These are phyloP conservation scores for Ahaetulla prasina DNA, from an alignment of 2,113 vertebrate genomes.

Conservation along the genomic window DNA sequence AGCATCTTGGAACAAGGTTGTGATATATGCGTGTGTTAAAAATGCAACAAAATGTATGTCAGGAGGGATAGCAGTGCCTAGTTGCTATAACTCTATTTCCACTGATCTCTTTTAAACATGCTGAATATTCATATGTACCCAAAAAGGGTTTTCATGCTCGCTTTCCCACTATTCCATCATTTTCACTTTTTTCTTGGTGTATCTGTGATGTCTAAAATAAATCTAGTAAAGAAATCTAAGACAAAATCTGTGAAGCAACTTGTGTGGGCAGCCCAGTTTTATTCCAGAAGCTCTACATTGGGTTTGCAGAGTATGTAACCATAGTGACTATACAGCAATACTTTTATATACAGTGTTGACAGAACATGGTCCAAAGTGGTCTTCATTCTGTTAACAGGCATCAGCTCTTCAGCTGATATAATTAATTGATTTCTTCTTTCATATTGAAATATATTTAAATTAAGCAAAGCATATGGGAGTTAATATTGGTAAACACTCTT, in stretches of 20 bases:
- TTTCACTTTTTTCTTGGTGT: neutral
- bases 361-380: slow-evolving; percentile 3
- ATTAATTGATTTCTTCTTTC: slow-evolving; percentile 7
- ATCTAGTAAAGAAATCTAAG: neutral
- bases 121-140: neutral
- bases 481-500: neutral
- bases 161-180: neutral
- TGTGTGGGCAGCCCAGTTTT: neutral
- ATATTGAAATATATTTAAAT: neutral
- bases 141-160: neutral
- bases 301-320: slow-evolving; percentile 40
- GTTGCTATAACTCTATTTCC: neutral
- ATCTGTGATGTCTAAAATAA: neutral
- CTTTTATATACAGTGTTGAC: slow-evolving; percentile 5
- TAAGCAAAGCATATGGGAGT: neutral
- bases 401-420: neutral
- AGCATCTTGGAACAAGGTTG: neutral
- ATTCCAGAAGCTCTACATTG: neutral
- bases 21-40: neutral
- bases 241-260: neutral
- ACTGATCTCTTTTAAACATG: neutral
- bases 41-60: neutral
- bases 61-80: neutral
- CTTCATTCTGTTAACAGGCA: neutral
- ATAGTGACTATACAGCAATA: slow-evolving; percentile 37